Conservation (phyloP, 2,888 invertebrate genomes). For the Conus canariensis region DNA sequence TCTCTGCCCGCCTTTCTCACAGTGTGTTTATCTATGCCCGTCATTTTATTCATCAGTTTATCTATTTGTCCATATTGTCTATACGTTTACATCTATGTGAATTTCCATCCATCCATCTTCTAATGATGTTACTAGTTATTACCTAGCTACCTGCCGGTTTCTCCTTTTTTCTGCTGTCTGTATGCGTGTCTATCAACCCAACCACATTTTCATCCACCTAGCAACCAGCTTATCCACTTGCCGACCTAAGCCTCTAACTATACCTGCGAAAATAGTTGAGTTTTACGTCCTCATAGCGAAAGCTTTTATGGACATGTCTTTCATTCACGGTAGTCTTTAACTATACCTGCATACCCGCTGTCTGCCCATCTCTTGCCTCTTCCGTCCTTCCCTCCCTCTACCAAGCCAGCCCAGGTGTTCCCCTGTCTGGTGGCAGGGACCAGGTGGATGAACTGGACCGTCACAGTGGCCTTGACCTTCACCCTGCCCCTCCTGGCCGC, state of each 20-base stretch:
- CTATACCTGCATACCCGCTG: no score
- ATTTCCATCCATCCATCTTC: not conserved
- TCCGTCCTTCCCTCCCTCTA: not conserved
- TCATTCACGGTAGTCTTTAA: no score
- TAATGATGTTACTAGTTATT: not conserved
- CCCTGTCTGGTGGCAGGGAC: not conserved
- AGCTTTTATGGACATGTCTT: no score
- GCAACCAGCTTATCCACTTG: no score
- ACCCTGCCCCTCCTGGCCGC: slow-evolving; percentile 8
- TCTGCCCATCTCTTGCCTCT: not conserved
- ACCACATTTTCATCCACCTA: no score
- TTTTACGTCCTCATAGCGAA: no score
- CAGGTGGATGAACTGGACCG: not conserved
- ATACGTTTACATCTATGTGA: not conserved
- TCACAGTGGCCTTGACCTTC: not conserved
- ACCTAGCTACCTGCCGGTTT: no score
- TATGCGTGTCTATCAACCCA: no score
- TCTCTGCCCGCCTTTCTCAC: not conserved
- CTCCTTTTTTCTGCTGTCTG: no score
- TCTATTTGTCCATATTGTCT: no score
- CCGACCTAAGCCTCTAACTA: no score
- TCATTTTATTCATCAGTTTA: not conserved
- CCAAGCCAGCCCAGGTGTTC: not conserved
- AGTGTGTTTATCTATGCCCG: not conserved
- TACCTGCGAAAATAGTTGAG: no score